phyloP scores from a whole-genome alignment of 2,113 vertebrate species.

The Chrysochloris asiatica region DNA sequence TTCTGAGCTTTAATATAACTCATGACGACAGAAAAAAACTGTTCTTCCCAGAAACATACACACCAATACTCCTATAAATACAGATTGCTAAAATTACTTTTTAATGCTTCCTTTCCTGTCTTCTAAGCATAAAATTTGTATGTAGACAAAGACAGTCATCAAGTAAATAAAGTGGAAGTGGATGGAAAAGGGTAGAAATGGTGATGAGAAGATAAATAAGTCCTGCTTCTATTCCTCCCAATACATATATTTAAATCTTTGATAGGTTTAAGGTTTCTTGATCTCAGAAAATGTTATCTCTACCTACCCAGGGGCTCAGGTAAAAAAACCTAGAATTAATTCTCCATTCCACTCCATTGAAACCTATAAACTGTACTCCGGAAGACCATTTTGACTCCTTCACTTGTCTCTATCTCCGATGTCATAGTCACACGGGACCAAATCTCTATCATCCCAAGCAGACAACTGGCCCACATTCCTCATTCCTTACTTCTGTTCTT shows the following conservation, averaged over 20 bases:
- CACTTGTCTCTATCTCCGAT: neutral
- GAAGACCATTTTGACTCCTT: neutral
- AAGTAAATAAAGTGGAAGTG: constrained; percentile 47
- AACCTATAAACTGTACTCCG: neutral
- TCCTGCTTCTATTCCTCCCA: neutral
- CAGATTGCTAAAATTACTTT: neutral
- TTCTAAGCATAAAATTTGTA: neutral
- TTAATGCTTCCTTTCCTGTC: neutral
- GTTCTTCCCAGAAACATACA: neutral
- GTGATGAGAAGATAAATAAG: neutral
- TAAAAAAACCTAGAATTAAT: neutral
- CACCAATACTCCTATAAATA: neutral
- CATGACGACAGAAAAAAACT: constrained; percentile 22
- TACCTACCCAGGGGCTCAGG: neutral
- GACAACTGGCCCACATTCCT: neutral
- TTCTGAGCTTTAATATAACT: constrained; percentile 23
- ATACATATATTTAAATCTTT: neutral
- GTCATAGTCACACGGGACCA: neutral
- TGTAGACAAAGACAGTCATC: neutral
- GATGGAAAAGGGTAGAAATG: neutral
- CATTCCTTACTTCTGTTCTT: neutral
- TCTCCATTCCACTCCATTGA: neutral
- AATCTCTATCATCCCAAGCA: neutral
- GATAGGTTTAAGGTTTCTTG: neutral
- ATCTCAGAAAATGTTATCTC: neutral